Conservation (phyloP, 2,888 invertebrate genomes). For the Drosophila neonasuta region DNA sequence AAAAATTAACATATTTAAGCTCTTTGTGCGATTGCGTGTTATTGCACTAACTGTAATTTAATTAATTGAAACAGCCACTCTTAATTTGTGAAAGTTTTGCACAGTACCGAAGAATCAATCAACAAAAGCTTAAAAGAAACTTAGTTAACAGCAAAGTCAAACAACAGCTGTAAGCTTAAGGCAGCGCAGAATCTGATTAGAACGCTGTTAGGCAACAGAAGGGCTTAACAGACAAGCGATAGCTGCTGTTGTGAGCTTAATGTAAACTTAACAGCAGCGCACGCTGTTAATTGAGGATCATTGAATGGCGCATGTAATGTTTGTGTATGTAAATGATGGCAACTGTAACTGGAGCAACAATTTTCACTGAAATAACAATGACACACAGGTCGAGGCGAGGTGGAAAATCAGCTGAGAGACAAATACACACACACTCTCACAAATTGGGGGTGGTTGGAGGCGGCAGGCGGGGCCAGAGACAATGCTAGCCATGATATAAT, state of each 20-base stretch:
- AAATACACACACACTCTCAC: not conserved
- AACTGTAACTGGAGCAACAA: conserved; percentile 49
- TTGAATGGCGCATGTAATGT: conserved; percentile 31
- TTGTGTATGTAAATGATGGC: conserved; percentile 36
- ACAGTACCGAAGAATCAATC: conserved; percentile 36
- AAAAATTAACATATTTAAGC: conserved; percentile 15
- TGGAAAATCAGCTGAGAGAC: conserved; percentile 44
- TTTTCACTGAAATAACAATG: conserved; percentile 46
- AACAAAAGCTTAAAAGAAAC: conserved; percentile 5
- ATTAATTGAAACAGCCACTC: conserved; percentile 18
- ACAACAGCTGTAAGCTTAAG: not conserved
- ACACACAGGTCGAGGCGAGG: conserved; percentile 46
- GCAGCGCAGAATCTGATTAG: not conserved
- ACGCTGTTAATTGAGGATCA: conserved; percentile 9
- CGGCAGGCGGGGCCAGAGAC: conserved; percentile 31
- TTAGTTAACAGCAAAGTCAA: not conserved
- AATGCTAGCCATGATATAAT: conserved; percentile 69
- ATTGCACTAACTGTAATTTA: conserved; percentile 26
- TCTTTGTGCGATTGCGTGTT: conserved; percentile 37
- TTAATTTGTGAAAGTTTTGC: conserved; percentile 56
- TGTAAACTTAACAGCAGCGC: conserved; percentile 18
- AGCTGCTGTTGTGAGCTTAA: not conserved
- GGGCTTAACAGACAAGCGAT: not conserved
- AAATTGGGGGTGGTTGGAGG: not conserved
- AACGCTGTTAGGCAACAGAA: not conserved